Conservation (phyloP, 2,888 invertebrate genomes). For the Ophion ellenae region DNA sequence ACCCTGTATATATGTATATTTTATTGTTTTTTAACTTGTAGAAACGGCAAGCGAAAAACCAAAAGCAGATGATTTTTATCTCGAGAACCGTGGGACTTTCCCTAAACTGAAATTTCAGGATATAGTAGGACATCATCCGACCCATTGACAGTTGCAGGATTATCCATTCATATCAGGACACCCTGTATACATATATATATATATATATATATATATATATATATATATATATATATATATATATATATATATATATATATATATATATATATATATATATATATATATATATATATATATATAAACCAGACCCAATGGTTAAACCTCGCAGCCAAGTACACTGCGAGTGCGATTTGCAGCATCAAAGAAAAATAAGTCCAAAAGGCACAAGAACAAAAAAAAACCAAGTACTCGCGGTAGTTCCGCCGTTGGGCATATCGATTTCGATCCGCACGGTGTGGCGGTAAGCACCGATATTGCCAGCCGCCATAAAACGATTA, state of each 20-base stretch:
- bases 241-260: too few relatives aligned
- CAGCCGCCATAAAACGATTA: constrained; percentile 82
- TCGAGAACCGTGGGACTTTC: too few relatives aligned
- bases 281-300: background rate
- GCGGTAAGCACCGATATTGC: constrained; percentile 76
- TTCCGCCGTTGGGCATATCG: constrained; percentile 73
- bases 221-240: background rate
- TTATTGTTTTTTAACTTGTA: too few relatives aligned
- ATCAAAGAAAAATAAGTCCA: constrained; percentile 20
- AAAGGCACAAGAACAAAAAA: constrained; percentile 11
- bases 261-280: too few relatives aligned
- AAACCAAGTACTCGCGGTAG: constrained; percentile 52
- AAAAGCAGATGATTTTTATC: too few relatives aligned
- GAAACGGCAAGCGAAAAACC: too few relatives aligned
- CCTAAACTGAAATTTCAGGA: too few relatives aligned
- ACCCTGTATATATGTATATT: background rate
- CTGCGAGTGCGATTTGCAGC: constrained; percentile 37
- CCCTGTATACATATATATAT: too few relatives aligned
- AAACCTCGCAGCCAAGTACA: constrained; percentile 30
- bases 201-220: background rate
- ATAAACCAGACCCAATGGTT: constrained; percentile 22
- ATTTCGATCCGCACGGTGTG: constrained; percentile 70
- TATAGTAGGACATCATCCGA: too few relatives aligned
- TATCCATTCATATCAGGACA: too few relatives aligned
- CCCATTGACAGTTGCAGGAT: too few relatives aligned